Percentiles rank a stretch among this genome's conserved stretches.
Conservation (phyloP, 1,140 invertebrate genomes). For the Armadillidium nasatum region DNA sequence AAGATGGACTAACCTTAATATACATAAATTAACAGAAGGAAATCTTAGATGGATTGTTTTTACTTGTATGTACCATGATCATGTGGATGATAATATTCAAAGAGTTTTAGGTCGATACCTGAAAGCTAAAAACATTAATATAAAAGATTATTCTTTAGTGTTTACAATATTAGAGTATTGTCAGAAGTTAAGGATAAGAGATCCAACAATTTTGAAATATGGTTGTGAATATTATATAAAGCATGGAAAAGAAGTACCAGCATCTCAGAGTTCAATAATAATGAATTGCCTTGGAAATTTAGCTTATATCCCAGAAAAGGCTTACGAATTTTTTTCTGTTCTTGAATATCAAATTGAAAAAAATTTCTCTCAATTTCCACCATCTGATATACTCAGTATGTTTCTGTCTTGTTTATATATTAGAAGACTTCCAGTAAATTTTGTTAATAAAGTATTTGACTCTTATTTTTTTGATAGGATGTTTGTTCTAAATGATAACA, state of each 20-base stretch:
- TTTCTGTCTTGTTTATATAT: conserved; percentile 63
- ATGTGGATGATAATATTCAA: conserved; percentile 55
- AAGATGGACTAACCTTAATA: conserved; percentile 60
- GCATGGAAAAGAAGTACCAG: conserved; percentile 53
- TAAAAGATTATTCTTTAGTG: conserved; percentile 57
- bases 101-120: conserved; percentile 61
- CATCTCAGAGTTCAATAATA: conserved; percentile 57
- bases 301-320: conserved; percentile 57
- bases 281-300: conserved; percentile 62
- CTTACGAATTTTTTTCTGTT: conserved; percentile 57
- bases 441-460: conserved; percentile 60
- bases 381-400: conserved; percentile 59
- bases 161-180: conserved; percentile 61
- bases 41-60: conserved; percentile 59
- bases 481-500: conserved; percentile 49
- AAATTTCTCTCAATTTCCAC: conserved; percentile 59
- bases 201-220: conserved; percentile 56
- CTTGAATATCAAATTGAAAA: conserved; percentile 57
- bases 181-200: conserved; percentile 57
- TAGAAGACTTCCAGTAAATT: conserved; percentile 61
- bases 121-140: conserved; percentile 52
- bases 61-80: conserved; percentile 55
- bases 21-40: conserved; percentile 59
- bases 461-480: conserved; percentile 60
- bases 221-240: conserved; percentile 58